These are phyloP conservation scores for Kryphioiulus occultus DNA, from an alignment of 2,888 invertebrate species.

Conservation along the genomic window DNA sequence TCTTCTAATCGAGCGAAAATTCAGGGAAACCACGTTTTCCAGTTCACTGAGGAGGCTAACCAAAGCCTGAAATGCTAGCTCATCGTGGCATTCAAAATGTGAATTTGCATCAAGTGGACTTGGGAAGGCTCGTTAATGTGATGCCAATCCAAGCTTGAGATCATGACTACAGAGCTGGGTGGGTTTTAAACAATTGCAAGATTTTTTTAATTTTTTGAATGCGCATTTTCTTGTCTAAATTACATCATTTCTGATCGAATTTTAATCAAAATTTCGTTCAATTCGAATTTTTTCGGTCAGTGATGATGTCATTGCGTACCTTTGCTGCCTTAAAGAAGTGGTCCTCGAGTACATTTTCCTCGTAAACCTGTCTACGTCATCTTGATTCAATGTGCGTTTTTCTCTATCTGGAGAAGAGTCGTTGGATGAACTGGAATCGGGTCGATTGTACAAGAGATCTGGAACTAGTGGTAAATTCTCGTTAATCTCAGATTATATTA, in stretches of 20 bases:
- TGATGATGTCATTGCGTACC: background rate
- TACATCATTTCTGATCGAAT: no score
- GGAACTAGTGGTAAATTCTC: slow-evolving; percentile 50
- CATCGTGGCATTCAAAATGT: no score
- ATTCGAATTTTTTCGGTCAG: no score
- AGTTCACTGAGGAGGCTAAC: background rate
- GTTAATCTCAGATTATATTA: background rate
- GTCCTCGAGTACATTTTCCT: slow-evolving; percentile 21
- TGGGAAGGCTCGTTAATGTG: no score
- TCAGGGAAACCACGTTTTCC: background rate
- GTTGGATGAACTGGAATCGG: slow-evolving; percentile 53
- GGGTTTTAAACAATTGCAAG: no score
- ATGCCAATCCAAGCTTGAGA: background rate
- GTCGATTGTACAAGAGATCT: slow-evolving; percentile 53
- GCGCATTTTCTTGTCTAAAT: no score
- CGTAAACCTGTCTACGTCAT: slow-evolving; percentile 32
- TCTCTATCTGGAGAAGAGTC: slow-evolving; percentile 50
- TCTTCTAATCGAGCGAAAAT: background rate
- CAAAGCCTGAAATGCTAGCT: no score
- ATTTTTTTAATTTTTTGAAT: no score
- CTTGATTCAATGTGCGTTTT: slow-evolving; percentile 30
- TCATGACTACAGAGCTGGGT: no score
- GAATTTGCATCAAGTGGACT: no score
- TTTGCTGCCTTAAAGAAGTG: slow-evolving; percentile 17
- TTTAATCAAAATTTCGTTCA: no score